phyloP scores from a whole-genome alignment of 1,140 invertebrate genomes.

The Drosophila azteca region DNA sequence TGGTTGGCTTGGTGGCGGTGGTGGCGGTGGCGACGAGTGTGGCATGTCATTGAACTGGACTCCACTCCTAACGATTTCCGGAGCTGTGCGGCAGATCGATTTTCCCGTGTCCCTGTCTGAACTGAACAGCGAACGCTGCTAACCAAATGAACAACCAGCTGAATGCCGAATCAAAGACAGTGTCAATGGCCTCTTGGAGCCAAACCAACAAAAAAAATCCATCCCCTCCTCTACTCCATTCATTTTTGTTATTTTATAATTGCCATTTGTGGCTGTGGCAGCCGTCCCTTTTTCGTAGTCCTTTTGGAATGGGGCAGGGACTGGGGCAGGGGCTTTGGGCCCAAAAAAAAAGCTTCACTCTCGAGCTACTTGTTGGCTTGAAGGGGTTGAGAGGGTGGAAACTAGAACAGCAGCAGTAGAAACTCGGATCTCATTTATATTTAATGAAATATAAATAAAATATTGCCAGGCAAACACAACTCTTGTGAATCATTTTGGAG shows the following conservation, averaged over 20 bases:
- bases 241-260: constrained; percentile 55
- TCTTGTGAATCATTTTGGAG: constrained; percentile 25
- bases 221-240: too few relatives aligned
- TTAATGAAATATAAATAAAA: constrained; percentile 75
- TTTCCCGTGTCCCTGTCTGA: constrained; percentile 5
- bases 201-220: constrained; percentile 9
- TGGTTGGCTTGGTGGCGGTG: too few relatives aligned
- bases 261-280: constrained; percentile 42
- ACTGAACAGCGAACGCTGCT: not conserved
- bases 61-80: constrained; percentile 28
- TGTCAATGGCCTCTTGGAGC: constrained; percentile 43
- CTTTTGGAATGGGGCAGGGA: constrained; percentile 8
- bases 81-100: constrained; percentile 31
- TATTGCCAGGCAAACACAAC: constrained; percentile 42
- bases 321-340: not conserved
- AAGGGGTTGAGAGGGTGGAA: constrained; percentile 7
- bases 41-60: constrained; percentile 2
- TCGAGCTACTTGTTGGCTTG: constrained; percentile 36
- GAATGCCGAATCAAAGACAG: constrained; percentile 16
- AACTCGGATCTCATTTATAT: constrained; percentile 66
- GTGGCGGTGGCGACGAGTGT: too few relatives aligned
- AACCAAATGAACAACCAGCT: constrained; percentile 35
- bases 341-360: constrained; percentile 25
- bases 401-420: constrained; percentile 16
- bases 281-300: constrained; percentile 5